These are phyloP conservation scores for Harpagifer antarcticus DNA, from an alignment of 2,797 vertebrate genomes.

Conservation along the genomic window DNA sequence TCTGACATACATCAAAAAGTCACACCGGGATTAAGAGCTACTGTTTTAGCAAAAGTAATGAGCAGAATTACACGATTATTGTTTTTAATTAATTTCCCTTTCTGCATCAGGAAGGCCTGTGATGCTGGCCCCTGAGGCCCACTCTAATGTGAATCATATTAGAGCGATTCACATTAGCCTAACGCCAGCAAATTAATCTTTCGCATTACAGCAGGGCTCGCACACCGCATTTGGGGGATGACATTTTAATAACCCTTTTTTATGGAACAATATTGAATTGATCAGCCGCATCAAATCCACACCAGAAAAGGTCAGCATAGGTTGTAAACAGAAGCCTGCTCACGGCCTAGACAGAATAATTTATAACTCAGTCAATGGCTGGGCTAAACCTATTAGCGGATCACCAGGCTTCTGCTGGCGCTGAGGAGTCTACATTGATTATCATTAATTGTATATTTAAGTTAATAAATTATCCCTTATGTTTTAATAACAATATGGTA, in stretches of 20 bases:
- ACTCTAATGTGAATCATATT: conserved; percentile 70
- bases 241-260: conserved; percentile 67
- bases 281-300: conserved; percentile 66
- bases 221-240: conserved; percentile 52
- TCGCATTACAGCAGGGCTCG: conserved; percentile 57
- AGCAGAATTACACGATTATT: conserved; percentile 74
- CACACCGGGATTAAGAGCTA: conserved; percentile 61
- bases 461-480: conserved; percentile 61
- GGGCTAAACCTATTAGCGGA: conserved; percentile 57
- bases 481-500: conserved; percentile 67
- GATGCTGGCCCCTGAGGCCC: conserved; percentile 61
- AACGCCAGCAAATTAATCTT: conserved; percentile 70
- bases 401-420: conserved; percentile 30
- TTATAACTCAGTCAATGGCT: conserved; percentile 61
- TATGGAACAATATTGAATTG: conserved; percentile 70
- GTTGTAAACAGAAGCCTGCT: conserved; percentile 65
- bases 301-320: conserved; percentile 71
- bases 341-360: conserved; percentile 51
- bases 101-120: conserved; percentile 63
- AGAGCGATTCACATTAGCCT: conserved; percentile 67
- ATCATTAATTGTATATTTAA: conserved; percentile 65
- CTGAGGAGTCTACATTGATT: conserved; percentile 63
- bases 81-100: conserved; percentile 77
- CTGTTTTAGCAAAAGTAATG: conserved; percentile 62
- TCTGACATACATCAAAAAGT: conserved; percentile 68